Conservation (phyloP, 1,140 invertebrate genomes). For the Drosophila willistoni region DNA sequence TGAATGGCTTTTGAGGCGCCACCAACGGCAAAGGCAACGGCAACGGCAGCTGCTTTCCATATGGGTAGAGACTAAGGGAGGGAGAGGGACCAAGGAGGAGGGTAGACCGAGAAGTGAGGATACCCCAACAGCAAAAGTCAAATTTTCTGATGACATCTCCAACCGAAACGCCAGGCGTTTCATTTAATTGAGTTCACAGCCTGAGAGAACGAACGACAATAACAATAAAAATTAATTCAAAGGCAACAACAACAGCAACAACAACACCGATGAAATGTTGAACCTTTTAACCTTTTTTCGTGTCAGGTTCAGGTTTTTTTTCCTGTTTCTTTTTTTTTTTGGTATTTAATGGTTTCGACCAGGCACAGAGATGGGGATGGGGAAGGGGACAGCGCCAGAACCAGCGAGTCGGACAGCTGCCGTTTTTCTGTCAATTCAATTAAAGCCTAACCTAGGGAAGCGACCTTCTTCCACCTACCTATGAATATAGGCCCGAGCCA, state of each 20-base stretch:
- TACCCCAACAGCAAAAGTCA: slow-evolving; percentile 23
- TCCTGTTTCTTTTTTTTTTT: slow-evolving; percentile 51
- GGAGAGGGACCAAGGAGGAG: too few species aligned
- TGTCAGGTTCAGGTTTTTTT: slow-evolving; percentile 52
- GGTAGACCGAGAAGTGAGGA: neutral
- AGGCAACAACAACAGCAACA: slow-evolving; percentile 45
- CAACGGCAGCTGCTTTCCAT: slow-evolving; percentile 40
- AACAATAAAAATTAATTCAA: slow-evolving; percentile 81
- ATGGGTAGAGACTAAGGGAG: neutral
- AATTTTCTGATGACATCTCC: slow-evolving; percentile 63
- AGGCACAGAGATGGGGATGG: slow-evolving; percentile 38
- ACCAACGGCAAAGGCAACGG: slow-evolving; percentile 46
- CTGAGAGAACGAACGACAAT: slow-evolving; percentile 39
- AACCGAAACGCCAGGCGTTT: slow-evolving; percentile 73
- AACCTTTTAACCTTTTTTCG: slow-evolving; percentile 79
- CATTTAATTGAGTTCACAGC: slow-evolving; percentile 80
- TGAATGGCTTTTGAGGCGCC: slow-evolving; percentile 59
- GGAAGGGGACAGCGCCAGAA: slow-evolving; percentile 48
- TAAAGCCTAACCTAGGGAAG: slow-evolving; percentile 56
- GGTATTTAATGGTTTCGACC: slow-evolving; percentile 62
- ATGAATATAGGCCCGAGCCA: slow-evolving; percentile 65
- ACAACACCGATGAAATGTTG: slow-evolving; percentile 63
- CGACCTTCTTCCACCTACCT: slow-evolving; percentile 20
- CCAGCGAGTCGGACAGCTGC: slow-evolving; percentile 47
- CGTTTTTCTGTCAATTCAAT: slow-evolving; percentile 77